phyloP scores from a whole-genome alignment of 35 echinoderm and acorn worm species.

The Apostichopus parvimensis region DNA sequence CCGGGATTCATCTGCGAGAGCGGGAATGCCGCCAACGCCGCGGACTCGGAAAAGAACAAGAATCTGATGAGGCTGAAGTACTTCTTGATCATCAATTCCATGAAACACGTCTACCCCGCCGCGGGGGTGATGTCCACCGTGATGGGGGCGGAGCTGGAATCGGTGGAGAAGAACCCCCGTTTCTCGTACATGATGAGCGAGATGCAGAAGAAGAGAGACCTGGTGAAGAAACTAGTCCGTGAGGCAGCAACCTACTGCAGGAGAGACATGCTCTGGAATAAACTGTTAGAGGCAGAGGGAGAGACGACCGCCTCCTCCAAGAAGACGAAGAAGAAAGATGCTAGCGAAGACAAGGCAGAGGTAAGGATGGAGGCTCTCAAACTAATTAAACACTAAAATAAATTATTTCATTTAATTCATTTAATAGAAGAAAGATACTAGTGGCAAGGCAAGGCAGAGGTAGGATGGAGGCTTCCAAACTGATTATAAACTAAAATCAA shows the following conservation, averaged over 20 bases:
- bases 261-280: constrained; percentile 86
- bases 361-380: not conserved
- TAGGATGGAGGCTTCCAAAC: no score
- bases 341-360: constrained; percentile 27
- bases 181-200: constrained; percentile 54
- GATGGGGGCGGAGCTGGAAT: not conserved
- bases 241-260: constrained; percentile 76
- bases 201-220: constrained; percentile 59
- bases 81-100: constrained; percentile 86
- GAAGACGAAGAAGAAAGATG: constrained; percentile 64
- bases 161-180: constrained; percentile 51
- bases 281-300: constrained; percentile 60
- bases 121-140: not conserved
- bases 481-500: no score
- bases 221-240: constrained; percentile 68
- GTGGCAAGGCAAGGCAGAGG: no score
- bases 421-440: no score
- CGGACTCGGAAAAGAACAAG: constrained; percentile 49
- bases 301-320: constrained; percentile 25
- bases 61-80: constrained; percentile 88
- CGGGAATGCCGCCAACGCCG: not conserved
- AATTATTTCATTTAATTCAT: no score
- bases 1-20: constrained; percentile 34
- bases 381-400: no score
- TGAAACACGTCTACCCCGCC: constrained; percentile 42